Percentiles rank a stretch among this genome's conserved stretches.
These are phyloP conservation scores for Pachliopta kotzebuea DNA, from an alignment of 2,888 invertebrate genomes.

Conservation along the genomic window DNA sequence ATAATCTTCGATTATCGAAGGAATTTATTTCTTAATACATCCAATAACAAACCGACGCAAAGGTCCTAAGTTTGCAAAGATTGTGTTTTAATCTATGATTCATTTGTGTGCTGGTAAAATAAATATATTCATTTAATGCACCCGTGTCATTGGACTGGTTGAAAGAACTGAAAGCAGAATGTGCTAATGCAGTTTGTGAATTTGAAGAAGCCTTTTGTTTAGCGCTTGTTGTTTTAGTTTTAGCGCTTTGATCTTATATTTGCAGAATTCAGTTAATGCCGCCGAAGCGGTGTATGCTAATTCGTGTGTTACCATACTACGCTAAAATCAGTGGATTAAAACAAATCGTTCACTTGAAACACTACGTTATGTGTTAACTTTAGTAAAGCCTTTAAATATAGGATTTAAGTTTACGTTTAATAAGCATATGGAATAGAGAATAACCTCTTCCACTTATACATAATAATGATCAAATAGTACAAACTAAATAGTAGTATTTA, in stretches of 20 bases:
- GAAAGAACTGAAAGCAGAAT: slow-evolving; percentile 23
- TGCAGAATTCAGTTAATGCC: slow-evolving; percentile 23
- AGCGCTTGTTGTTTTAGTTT: slow-evolving; percentile 20
- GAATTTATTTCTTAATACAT: slow-evolving; percentile 29
- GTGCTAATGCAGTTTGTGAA: slow-evolving; percentile 31
- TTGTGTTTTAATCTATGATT: slow-evolving; percentile 25
- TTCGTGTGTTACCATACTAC: slow-evolving; percentile 14
- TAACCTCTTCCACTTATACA: too few species aligned
- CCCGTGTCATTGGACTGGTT: slow-evolving; percentile 30
- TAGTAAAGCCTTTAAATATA: not conserved
- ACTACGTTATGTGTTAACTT: slow-evolving; percentile 3
- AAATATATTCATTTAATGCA: slow-evolving; percentile 16
- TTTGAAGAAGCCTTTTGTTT: slow-evolving; percentile 29
- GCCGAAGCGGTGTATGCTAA: slow-evolving; percentile 19
- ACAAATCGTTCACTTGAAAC: slow-evolving; percentile 7
- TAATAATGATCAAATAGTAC: too few species aligned
- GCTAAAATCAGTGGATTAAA: slow-evolving; percentile 4
- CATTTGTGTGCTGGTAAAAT: slow-evolving; percentile 18
- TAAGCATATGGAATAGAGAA: not conserved
- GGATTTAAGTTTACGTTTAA: not conserved
- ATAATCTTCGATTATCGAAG: slow-evolving; percentile 27
- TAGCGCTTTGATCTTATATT: slow-evolving; percentile 21
- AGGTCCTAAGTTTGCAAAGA: slow-evolving; percentile 16
- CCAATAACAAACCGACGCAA: slow-evolving; percentile 23
- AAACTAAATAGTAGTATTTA: too few species aligned